These are phyloP conservation scores for Anoplopoma fimbria DNA, from an alignment of 2,113 vertebrate genomes.

Conservation along the genomic window DNA sequence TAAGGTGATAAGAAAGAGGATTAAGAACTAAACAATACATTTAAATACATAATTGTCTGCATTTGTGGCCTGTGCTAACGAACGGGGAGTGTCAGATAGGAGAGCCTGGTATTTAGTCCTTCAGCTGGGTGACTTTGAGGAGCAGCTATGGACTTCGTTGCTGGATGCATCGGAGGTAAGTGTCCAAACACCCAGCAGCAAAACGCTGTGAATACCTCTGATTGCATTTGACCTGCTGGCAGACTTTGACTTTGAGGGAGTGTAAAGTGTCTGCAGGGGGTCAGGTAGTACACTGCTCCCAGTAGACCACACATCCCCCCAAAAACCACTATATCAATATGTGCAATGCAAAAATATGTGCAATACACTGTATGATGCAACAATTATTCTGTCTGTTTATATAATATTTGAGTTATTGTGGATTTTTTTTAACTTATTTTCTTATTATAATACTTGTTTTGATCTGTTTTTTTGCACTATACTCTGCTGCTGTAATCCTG, in stretches of 20 bases:
- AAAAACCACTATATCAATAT: too few relatives aligned
- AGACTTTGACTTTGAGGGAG: background rate
- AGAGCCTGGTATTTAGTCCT: background rate
- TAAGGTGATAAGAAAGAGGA: background rate
- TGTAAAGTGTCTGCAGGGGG: background rate
- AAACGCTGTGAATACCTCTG: background rate
- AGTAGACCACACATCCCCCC: too few relatives aligned
- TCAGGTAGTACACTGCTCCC: too few relatives aligned
- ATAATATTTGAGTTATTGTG: too few relatives aligned
- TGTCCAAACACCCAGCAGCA: conserved; percentile 1
- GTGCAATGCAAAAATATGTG: too few relatives aligned
- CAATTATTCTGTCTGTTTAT: too few relatives aligned
- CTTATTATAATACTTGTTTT: too few relatives aligned
- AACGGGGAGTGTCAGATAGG: background rate
- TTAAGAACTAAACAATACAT: background rate
- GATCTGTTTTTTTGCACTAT: too few relatives aligned
- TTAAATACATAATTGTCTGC: accelerated
- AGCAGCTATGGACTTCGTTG: conserved; percentile 92
- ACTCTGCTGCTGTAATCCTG: too few relatives aligned
- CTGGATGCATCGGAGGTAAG: conserved; percentile 93
- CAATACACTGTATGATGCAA: too few relatives aligned
- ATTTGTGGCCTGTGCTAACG: conserved; percentile 11
- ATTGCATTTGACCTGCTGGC: background rate
- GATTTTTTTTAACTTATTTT: too few relatives aligned
- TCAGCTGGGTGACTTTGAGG: conserved; percentile 14